Conservation (phyloP, 2,888 invertebrate genomes). For the Lasioglossum leucozonium region DNA sequence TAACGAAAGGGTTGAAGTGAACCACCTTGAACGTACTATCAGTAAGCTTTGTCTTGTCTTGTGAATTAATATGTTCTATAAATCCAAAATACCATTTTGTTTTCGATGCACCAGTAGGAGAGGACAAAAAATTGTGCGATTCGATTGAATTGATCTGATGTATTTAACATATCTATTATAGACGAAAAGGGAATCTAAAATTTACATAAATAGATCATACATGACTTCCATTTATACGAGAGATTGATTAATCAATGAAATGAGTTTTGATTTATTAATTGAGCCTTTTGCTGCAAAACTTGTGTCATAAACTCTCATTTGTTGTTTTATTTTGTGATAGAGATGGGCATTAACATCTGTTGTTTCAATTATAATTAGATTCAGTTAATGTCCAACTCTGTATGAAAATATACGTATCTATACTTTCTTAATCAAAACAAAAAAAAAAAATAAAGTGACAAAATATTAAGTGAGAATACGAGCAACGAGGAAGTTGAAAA, state of each 20-base stretch:
- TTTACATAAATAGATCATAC: background rate
- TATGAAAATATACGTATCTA: background rate
- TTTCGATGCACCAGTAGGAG: conserved; percentile 14
- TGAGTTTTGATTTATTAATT: conserved; percentile 9
- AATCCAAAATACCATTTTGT: conserved; percentile 9
- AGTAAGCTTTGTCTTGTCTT: conserved; percentile 28
- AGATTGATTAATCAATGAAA: background rate
- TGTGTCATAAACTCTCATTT: background rate
- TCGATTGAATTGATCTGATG: conserved; percentile 5
- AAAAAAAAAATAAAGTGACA: no score
- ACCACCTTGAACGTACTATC: conserved; percentile 19
- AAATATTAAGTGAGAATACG: conserved; percentile 17
- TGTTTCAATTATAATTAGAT: background rate
- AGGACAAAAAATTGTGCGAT: conserved; percentile 6
- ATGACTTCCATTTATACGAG: conserved; percentile 1
- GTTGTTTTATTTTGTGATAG: conserved; percentile 15
- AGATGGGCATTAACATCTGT: background rate
- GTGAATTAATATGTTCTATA: conserved; percentile 15
- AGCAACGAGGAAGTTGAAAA: conserved; percentile 3
- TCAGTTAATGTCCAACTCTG: background rate
- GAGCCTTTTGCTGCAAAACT: background rate
- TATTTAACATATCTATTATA: background rate
- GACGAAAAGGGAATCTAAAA: background rate
- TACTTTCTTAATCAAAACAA: conserved; percentile 22
- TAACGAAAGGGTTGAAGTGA: conserved; percentile 21